Evolutionary conservation across 2,797 vertebrate genomes (phyloP), one percentile per base, ranked within the genome.

Genomic region (Anisognathus igniventris): DNA sequence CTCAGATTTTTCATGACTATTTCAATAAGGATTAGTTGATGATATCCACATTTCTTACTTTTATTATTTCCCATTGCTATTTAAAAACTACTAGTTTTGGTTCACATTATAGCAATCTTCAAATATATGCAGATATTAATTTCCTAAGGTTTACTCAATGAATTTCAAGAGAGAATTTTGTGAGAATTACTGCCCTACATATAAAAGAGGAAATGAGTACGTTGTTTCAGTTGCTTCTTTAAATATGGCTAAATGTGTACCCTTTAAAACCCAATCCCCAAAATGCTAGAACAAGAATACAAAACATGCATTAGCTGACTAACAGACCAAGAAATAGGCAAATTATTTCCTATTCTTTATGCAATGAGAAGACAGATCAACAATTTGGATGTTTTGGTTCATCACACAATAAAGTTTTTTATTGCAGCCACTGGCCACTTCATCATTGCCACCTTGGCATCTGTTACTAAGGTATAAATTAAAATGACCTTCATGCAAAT

Each of bases 341-440:
- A 92, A 90, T 89, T 39, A 88, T 31, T 96, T 95, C 71, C 87
- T 85, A 44, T 84, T 83, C 47, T 31, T 78, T 44, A 13, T 62
- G 39, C 47, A 79, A 0, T 15, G 25, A 93, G 48, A 47, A 37
- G 40, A 25, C 62, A 90, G 35, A 37, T 56, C 15, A 93, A 58
- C 28, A 54, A 40, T 75, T 37, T 60, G 33, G 20, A 5, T 75
- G 30, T 70, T 92, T 78, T 51, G 61, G 70, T 75, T 86, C 45
- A 81, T 64, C 58, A 51, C 22, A 14, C 31, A 56, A n/a, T 39
- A 9, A 39, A 82, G 5, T 19, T 19, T 83, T 88, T 61, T 61
- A 68, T 8, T 51, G 33, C 2, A 4, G 35, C 14, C 7, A 35
- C 14, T 12, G 54, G 40, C 22, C 3, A 8, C 30, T 75, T 65